phyloP scores from a whole-genome alignment of 2,797 vertebrate genomes.

The Meriones psammophilus region DNA sequence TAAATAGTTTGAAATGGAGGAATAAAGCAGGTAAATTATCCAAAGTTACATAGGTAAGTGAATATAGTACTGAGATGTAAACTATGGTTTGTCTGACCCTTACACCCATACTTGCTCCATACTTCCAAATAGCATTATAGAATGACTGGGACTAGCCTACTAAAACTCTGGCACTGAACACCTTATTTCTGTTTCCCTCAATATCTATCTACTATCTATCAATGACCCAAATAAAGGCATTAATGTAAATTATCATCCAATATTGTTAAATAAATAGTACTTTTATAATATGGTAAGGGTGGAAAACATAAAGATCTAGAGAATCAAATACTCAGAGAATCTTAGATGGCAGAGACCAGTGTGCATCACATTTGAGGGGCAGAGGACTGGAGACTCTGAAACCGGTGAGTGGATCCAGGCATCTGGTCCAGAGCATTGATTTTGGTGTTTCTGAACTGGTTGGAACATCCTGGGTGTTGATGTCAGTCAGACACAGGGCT shows the following conservation, averaged over 20 bases:
- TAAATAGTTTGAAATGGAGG: background rate
- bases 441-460: too few relatives aligned
- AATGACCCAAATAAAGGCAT: slow-evolving; percentile 19
- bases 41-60: background rate
- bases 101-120: background rate
- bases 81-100: background rate
- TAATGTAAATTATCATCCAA: background rate
- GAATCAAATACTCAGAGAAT: background rate
- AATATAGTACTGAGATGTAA: slow-evolving; percentile 5
- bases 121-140: background rate
- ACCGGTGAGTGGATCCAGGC: too few relatives aligned
- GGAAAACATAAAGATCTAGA: background rate
- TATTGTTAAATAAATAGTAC: slow-evolving; percentile 27
- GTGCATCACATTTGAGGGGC: too few relatives aligned
- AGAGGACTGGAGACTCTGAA: too few relatives aligned
- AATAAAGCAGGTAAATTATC: background rate
- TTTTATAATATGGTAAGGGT: background rate
- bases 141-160: background rate
- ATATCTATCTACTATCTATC: background rate
- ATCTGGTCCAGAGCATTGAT: too few relatives aligned
- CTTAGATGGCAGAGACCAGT: too few relatives aligned
- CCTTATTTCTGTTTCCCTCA: background rate
- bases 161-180: background rate
- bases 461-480: too few relatives aligned
- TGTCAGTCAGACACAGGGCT: too few relatives aligned